Conservation (phyloP, 2,888 invertebrate species). For the Enchytraeus crypticus region DNA sequence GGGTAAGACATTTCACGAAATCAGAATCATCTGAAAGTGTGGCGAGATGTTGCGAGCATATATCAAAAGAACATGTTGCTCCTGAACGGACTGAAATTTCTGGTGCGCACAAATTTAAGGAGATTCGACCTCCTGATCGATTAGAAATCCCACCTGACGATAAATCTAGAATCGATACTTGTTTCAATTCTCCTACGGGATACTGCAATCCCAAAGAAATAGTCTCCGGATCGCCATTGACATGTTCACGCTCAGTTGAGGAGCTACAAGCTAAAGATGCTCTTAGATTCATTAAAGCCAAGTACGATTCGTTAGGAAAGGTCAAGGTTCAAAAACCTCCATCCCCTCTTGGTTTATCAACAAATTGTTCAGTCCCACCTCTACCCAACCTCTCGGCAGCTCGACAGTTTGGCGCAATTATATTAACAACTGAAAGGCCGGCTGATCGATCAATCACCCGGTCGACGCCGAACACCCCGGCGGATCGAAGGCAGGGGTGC, state of each 20-base stretch:
- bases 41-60: no score
- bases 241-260: no score
- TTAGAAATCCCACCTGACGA: background rate
- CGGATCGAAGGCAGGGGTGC: no score
- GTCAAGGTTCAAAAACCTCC: conserved; percentile 12
- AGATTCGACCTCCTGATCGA: no score
- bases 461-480: no score
- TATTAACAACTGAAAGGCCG: no score
- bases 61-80: no score
- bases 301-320: conserved; percentile 40
- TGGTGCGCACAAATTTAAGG: background rate
- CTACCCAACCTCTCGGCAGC: background rate
- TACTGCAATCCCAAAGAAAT: background rate
- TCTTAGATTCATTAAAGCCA: conserved; percentile 34
- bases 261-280: conserved; percentile 29
- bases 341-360: background rate
- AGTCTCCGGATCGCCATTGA: background rate
- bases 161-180: background rate
- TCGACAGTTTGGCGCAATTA: no score
- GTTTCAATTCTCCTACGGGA: background rate
- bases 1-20: background rate
- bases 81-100: background rate
- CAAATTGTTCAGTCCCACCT: background rate
- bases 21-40: no score
- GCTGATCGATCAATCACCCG: no score